Base-by-base conservation (phyloP, 2,888 invertebrate species). In the Notodonta dromedarius region DNA sequence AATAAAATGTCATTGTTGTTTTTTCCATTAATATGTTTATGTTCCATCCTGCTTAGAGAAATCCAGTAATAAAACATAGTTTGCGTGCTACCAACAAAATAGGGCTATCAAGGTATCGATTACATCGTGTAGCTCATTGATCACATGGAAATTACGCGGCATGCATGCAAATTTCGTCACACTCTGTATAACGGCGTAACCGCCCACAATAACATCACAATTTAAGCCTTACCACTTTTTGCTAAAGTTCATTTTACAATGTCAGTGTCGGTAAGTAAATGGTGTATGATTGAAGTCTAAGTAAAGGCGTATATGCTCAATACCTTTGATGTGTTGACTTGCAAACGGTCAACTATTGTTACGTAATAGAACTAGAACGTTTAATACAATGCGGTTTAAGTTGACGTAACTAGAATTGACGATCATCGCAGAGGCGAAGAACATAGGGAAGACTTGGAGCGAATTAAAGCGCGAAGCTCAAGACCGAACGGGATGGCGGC, bases 81-180 rank as follows among this genome's bases (percentile, higher is more conserved):
- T 42, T 40, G 9, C 42, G 12, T 11, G 42, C 42, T 42, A 11
- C 42, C 42, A 42, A 11, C 48, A 48, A 14, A 12, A 13, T 12
- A 16, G 32, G 12, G 13, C 12, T 52, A 11, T 50, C 50, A 50
- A 12, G 9, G 11, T 3, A 52, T 52, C 32, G 32, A 52, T 52
- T 32, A 52, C 13, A 32, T 13, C 12, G 51, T 52, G 32, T 12
- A 16, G 50, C 3, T 8, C 50, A 50, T 32, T 13, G 14, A 40
- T 55, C 14, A 14, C 40, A 40, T 32, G 14, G 40, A 14, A 55
- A 55, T 55, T 14, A 14, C 55, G 55, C 55, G 40, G 14, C 11
- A 55, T 40, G 11, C n/a, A 39, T 40, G 55, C 16, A 55, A 40
- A 55, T 12, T 9, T 14, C 14, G 5, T 4, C 52, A 32, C 13